Base-by-base conservation (phyloP, 2,113 vertebrate species). In the Thunnus maccoyii region DNA sequence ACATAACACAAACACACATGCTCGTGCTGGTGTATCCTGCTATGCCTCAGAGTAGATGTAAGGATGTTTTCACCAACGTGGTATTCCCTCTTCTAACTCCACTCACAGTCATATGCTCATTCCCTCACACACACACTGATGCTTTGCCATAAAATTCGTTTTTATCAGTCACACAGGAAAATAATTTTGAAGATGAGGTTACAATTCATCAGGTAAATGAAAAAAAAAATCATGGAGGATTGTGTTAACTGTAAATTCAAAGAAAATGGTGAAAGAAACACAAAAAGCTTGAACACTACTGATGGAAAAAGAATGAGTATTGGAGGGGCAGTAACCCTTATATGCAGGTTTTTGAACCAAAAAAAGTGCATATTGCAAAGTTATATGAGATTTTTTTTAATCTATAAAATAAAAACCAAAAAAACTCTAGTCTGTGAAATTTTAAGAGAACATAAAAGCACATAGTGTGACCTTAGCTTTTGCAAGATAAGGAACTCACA, bases 361-460 rank as follows among this genome's bases (percentile, higher is more conserved):
- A 36, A 36, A 41, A 41, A 9, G 36, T 41, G 36, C 9, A 41
- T 41, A 41, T 7, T 41, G 8, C 36, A 9, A 2, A 9, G 9
- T 41, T 41, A 41, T 41, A 9, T 41, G 36, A 41, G 36, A 41
- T 41, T 41, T 41, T 41, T 41, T 41, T 41, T 41, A 8, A 55
- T 15, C 7, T 7, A 18, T 54, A 22, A 25, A 50, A 50, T 32
- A n/a, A 15, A 14, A 54, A 13, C 22, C 9, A 36, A 65, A 44
- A 46, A 17, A 20, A 44, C 17, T 10, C 50, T 4, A 1, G 18
- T 14, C 32, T 13, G 15, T 51, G 5, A 75, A 78, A 54, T 1
- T 60, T 63, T 18, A 76, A 47, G 18, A 62, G 71, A 72, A 30
- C 56, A 4, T 76, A 73, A 81, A 84, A n/a, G 56, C 76, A 32